phyloP scores from a whole-genome alignment of 37 sponge, comb jelly and placozoan species.

The Halisarca cf. caerulea region DNA sequence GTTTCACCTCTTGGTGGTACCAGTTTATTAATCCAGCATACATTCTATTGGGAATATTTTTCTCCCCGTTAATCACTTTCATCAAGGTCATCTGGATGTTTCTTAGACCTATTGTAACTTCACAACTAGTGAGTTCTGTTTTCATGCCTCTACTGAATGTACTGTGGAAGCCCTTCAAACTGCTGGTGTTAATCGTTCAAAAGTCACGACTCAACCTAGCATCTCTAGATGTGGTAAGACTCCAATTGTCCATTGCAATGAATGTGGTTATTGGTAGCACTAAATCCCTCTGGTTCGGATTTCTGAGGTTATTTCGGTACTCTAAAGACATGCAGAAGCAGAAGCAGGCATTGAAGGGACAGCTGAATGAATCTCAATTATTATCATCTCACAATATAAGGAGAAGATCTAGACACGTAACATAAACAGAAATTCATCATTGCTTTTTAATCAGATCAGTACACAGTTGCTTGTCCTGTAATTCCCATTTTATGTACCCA shows the following conservation, averaged over 20 bases:
- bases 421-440: too few species aligned
- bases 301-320: slow-evolving; percentile 45
- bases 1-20: slow-evolving; percentile 62
- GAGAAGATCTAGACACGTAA: not conserved
- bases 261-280: slow-evolving; percentile 37
- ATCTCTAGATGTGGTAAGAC: slow-evolving; percentile 46
- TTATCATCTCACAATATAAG: not conserved
- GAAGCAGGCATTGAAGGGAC: slow-evolving; percentile 6
- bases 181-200: slow-evolving; percentile 26
- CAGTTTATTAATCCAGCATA: slow-evolving; percentile 60
- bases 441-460: too few species aligned
- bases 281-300: slow-evolving; percentile 48
- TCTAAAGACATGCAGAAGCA: slow-evolving; percentile 25
- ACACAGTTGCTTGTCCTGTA: too few species aligned
- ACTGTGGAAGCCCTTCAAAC: slow-evolving; percentile 23
- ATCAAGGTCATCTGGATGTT: slow-evolving; percentile 15
- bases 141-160: not conserved
- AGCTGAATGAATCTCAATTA: too few species aligned
- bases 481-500: too few species aligned
- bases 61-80: slow-evolving; percentile 10
- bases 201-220: slow-evolving; percentile 56
- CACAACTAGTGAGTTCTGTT: not conserved
- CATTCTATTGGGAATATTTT: slow-evolving; percentile 36
- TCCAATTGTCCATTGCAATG: slow-evolving; percentile 35
- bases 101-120: not conserved